Evolutionary conservation across 1,140 invertebrate genomes (phyloP).

Genomic region (Pararge aegeria): DNA sequence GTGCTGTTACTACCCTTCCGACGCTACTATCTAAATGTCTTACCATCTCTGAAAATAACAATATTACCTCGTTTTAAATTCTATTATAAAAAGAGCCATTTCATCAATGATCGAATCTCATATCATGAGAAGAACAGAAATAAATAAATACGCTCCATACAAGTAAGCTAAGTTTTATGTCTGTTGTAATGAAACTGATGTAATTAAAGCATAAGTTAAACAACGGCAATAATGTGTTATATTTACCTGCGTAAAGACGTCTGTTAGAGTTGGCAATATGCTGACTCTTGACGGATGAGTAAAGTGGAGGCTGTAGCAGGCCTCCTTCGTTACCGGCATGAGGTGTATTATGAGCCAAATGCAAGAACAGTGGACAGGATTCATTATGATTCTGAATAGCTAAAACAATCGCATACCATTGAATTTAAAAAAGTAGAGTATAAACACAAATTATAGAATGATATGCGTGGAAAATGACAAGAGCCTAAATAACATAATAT

Average conservation of each 20-base stretch:
- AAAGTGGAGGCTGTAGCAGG: constrained; percentile 54
- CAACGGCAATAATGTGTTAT: neutral
- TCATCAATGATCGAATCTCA: no score
- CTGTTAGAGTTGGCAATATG: constrained; percentile 64
- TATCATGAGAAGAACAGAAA: no score
- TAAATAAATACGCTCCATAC: no score
- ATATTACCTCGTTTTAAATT: neutral
- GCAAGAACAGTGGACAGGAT: constrained; percentile 57
- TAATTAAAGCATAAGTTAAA: no score
- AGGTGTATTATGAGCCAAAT: constrained; percentile 58
- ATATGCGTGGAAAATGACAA: no score
- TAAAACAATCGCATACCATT: constrained; percentile 29
- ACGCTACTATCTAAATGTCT: constrained; percentile 83
- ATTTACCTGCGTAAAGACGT: constrained; percentile 60
- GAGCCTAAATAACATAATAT: no score
- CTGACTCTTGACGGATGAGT: constrained; percentile 35
- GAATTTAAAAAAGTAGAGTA: no score
- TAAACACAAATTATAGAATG: no score
- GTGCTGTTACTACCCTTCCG: constrained; percentile 85
- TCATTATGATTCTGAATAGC: constrained; percentile 54
- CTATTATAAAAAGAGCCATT: no score
- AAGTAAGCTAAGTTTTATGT: no score
- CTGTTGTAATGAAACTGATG: no score
- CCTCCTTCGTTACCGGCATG: constrained; percentile 61
- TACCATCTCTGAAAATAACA: constrained; percentile 55